Evolutionary conservation across 2,113 vertebrate genomes (phyloP).

Genomic region (Sinosuthora webbiana): DNA sequence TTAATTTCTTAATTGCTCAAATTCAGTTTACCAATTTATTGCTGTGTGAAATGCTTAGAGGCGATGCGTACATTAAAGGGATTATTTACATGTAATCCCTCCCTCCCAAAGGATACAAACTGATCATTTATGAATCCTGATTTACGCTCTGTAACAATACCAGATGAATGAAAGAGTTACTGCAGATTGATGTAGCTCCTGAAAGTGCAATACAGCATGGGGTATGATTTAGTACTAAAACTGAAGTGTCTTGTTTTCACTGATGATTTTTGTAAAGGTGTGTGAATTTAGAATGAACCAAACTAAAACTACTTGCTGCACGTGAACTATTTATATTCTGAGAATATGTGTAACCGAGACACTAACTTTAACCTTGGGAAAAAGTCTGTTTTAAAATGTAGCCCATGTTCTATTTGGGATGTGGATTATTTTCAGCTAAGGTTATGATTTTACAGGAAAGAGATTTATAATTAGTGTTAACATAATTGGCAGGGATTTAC

Average conservation of each 20-base stretch:
- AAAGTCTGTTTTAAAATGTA: conserved; percentile 19
- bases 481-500: conserved; percentile 56
- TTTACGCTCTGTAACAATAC: conserved; percentile 73
- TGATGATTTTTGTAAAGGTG: conserved; percentile 47
- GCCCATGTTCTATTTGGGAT: conserved; percentile 2
- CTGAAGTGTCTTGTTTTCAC: conserved; percentile 46
- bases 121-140: conserved; percentile 78
- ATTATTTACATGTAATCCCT: conserved; percentile 95
- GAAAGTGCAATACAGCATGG: conserved; percentile 3
- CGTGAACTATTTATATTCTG: conserved; percentile 33
- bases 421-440: conserved; percentile 43
- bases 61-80: conserved; percentile 89
- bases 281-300: conserved; percentile 51
- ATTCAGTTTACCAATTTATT: conserved; percentile 89
- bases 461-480: conserved; percentile 59
- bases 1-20: conserved; percentile 88
- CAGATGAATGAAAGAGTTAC: conserved; percentile 70
- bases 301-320: conserved; percentile 35
- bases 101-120: conserved; percentile 85
- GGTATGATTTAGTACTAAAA: conserved; percentile 57
- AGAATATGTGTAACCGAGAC: conserved; percentile 25
- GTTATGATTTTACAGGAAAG: conserved; percentile 38
- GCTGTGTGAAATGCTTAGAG: conserved; percentile 91
- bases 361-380: conserved; percentile 5
- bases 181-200: conserved; percentile 55